Evolutionary conservation across 2,888 invertebrate genomes (phyloP), one percentile per base, ranked within the genome.

Genomic region (Nebria salina): DNA sequence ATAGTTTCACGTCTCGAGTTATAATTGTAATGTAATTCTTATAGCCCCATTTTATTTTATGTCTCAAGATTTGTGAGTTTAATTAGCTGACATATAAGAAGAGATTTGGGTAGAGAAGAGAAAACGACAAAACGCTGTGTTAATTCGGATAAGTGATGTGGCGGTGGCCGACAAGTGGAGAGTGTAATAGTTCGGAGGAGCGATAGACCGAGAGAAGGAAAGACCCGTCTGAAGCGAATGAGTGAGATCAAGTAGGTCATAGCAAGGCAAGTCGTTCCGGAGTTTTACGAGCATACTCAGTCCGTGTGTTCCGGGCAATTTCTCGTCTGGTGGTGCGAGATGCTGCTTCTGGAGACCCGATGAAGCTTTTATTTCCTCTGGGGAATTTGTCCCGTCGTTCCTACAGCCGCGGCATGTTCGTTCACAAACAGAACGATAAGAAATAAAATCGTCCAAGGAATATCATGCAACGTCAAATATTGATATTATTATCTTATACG

Each of bases 341-440:
- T 41, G 73, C 26, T 43, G 43, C 73, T 34, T 43, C 73, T 86
- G 85, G 83, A 86, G 86, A 87, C 85, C 86, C 88, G 88, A 88
- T 87, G 88, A 87, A 88, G 88, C 88, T 88, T 88, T 88, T 88
- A 88, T 88, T 88, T 88, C 87, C 88, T 85, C 87, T 78, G 83
- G 87, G 88, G 88, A 87, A 87, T 87, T 87, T 87, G 80, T 80
- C 75, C 75, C 54, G 13, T 54, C 34, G 66, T 66, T 15, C 8
- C 70, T 70, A 25, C 9, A 34, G 70, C 70, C 70, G 75, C 80
- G 79, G 54, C 54, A 54, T 54, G 54, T 54, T 54, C 54, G 54
- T 13, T 54, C 54, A 54, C 75, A 75, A 80, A 80, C 68, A 80
- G 75, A 80, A 80, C 80, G 80, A 80, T 80, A 75, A 80, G 75